A percentile compares a stretch with the other conserved stretches of the same genome.
These are phyloP conservation scores for Caenorhabditis sp. DNA, from an alignment of 2,888 invertebrate genomes.

Conservation along the genomic window DNA sequence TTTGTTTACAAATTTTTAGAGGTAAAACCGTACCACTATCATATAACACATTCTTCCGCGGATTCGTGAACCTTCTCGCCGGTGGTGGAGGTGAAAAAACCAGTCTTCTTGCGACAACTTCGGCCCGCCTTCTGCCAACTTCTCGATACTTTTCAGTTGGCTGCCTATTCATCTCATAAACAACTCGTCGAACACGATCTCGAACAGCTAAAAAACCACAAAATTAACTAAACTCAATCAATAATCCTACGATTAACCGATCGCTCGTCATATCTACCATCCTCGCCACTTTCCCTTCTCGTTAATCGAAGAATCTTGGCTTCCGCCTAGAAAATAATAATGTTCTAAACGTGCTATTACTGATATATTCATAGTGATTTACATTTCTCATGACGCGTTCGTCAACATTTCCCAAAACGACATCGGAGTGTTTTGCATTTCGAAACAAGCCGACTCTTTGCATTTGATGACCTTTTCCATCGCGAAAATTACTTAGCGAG, in stretches of 20 bases:
- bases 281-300: background rate
- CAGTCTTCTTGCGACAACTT: background rate
- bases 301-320: constrained; percentile 16
- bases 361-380: background rate
- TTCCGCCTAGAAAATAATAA: constrained; percentile 5
- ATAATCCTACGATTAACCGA: background rate
- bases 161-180: constrained; percentile 16
- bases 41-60: constrained; percentile 1
- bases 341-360: no score
- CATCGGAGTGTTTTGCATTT: constrained; percentile 31
- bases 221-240: background rate
- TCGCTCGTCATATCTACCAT: background rate
- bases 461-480: constrained; percentile 13
- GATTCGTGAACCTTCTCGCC: background rate
- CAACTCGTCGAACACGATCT: constrained; percentile 15
- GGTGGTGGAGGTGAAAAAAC: background rate
- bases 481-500: constrained; percentile 9
- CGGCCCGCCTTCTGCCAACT: background rate
- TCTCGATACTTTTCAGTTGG: constrained; percentile 8
- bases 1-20: background rate
- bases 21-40: constrained; percentile 5
- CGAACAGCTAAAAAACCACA: constrained; percentile 2
- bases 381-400: constrained; percentile 12
- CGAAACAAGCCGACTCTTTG: constrained; percentile 24
- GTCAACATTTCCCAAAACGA: constrained; percentile 4